Evolutionary conservation across 2,888 invertebrate species (phyloP).

Genomic region (Laspeyria flexula): DNA sequence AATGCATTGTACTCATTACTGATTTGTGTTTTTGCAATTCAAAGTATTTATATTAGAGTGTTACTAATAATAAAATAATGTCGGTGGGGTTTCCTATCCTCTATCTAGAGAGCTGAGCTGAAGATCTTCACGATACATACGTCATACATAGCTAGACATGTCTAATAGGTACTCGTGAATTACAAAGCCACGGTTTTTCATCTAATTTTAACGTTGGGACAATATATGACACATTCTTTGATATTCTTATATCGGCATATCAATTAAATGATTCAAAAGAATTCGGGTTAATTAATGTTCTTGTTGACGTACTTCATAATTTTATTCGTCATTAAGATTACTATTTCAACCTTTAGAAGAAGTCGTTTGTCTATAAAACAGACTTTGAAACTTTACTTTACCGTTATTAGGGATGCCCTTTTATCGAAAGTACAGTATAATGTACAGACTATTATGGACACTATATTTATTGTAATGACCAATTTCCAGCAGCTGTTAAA

Average conservation of each 20-base stretch:
- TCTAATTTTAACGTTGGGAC: conserved; percentile 5
- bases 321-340: not conserved
- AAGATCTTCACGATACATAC: not conserved
- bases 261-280: conserved; percentile 21
- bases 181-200: conserved; percentile 16
- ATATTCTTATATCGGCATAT: conserved; percentile 19
- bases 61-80: too few species aligned
- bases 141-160: conserved; percentile 4
- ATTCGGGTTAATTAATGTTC: not conserved
- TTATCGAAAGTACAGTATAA: not conserved
- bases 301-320: not conserved
- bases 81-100: too few species aligned
- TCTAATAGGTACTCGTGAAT: conserved; percentile 11
- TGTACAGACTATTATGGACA: not conserved
- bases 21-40: too few species aligned
- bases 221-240: conserved; percentile 14
- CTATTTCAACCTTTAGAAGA: not conserved
- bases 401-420: not conserved
- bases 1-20: too few species aligned
- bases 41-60: too few species aligned
- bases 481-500: conserved; percentile 21
- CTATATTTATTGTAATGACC: not conserved
- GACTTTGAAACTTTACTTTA: too few species aligned
- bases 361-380: not conserved
- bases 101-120: too few species aligned